These are phyloP conservation scores for Caerostris extrusa DNA, from an alignment of 1,140 invertebrate species.

Conservation along the genomic window DNA sequence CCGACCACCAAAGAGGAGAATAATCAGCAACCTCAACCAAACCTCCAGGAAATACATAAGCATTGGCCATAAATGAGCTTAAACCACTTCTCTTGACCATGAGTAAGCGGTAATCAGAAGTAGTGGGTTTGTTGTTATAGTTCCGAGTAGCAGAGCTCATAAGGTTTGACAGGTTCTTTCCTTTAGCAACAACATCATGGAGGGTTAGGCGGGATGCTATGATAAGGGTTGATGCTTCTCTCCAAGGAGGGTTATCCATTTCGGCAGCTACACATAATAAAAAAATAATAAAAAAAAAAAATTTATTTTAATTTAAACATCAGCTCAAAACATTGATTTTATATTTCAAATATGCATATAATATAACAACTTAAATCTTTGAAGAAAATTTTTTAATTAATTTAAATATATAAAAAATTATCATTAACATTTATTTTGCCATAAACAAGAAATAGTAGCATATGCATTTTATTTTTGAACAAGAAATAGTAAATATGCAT, in stretches of 20 bases:
- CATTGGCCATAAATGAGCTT: constrained; percentile 87
- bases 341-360: neutral
- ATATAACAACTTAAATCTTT: no score
- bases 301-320: neutral
- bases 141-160: constrained; percentile 62
- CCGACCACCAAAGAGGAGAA: constrained; percentile 86
- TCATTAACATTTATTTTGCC: no score
- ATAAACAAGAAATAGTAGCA: neutral
- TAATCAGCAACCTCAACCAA: constrained; percentile 86
- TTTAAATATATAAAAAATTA: no score
- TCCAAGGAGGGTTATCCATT: constrained; percentile 79
- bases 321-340: neutral
- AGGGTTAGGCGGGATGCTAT: constrained; percentile 80
- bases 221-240: constrained; percentile 82
- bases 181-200: constrained; percentile 78
- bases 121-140: constrained; percentile 15
- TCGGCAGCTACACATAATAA: constrained; percentile 44
- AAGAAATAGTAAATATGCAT: neutral
- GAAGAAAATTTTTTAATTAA: no score
- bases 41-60: constrained; percentile 92
- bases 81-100: constrained; percentile 86
- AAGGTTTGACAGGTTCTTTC: constrained; percentile 73
- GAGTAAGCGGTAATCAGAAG: constrained; percentile 84
- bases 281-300: neutral
- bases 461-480: neutral